Evolutionary conservation across 2,113 vertebrate species (phyloP).

Genomic region (Reinhardtius hippoglossoides): DNA sequence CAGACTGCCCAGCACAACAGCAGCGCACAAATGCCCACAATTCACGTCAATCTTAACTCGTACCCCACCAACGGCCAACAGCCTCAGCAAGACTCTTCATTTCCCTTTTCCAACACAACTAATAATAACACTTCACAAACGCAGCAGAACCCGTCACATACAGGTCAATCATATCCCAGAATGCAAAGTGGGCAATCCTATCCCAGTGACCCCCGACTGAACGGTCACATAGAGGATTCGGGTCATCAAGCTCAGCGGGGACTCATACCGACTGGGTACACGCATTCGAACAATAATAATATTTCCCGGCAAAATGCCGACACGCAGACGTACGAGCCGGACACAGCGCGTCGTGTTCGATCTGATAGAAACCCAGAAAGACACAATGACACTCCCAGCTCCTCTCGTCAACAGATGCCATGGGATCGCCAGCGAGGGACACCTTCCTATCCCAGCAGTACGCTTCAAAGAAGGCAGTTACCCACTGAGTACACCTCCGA

Average conservation of each 20-base stretch:
- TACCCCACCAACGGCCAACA: slow-evolving; percentile 53
- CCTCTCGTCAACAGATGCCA: slow-evolving; percentile 56
- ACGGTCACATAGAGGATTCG: background rate
- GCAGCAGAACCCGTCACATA: slow-evolving; percentile 13
- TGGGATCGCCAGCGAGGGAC: slow-evolving; percentile 81
- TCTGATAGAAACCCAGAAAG: slow-evolving; percentile 21
- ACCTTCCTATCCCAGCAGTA: slow-evolving; percentile 73
- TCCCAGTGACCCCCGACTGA: slow-evolving; percentile 5
- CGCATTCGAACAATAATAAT: slow-evolving; percentile 56
- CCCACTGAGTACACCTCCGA: slow-evolving; percentile 27
- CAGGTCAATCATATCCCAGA: slow-evolving; percentile 27
- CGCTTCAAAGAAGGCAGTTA: slow-evolving; percentile 8
- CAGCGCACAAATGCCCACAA: slow-evolving; percentile 67
- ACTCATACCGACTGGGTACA: slow-evolving; percentile 68
- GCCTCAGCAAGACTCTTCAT: slow-evolving; percentile 37
- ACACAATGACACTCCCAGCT: slow-evolving; percentile 1
- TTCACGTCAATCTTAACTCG: slow-evolving; percentile 80
- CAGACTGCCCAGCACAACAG: slow-evolving; percentile 42
- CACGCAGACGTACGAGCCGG: slow-evolving; percentile 62
- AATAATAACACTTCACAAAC: slow-evolving; percentile 29
- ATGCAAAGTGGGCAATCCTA: slow-evolving; percentile 36
- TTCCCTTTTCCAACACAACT: slow-evolving; percentile 21
- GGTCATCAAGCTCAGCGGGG: slow-evolving; percentile 5
- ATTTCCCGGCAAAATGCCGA: slow-evolving; percentile 48
- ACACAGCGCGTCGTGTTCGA: background rate